Evolutionary conservation across 2,888 invertebrate genomes (phyloP).

Genomic region (Andrena flavipes): DNA sequence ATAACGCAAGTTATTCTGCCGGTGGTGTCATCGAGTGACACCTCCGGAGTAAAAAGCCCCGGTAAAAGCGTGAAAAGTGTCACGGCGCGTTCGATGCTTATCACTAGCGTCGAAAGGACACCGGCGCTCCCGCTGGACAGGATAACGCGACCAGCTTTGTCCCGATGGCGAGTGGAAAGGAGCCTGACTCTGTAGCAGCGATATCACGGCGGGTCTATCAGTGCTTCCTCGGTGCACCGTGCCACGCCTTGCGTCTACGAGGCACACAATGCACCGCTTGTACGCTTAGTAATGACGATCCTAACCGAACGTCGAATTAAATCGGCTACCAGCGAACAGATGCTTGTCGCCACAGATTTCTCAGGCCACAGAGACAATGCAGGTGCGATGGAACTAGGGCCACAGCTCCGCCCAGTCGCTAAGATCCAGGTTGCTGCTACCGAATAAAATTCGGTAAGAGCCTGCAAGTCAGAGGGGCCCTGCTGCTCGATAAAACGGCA

Average conservation of each 20-base stretch:
- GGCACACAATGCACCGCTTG: slow-evolving; percentile 46
- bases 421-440: too few species aligned
- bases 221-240: slow-evolving; percentile 70
- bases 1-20: not conserved
- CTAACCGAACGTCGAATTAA: slow-evolving; percentile 29
- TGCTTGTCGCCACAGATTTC: not conserved
- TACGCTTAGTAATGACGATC: slow-evolving; percentile 27
- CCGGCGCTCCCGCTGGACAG: slow-evolving; percentile 40
- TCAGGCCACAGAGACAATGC: not conserved
- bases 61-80: slow-evolving; percentile 4
- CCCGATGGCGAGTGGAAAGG: slow-evolving; percentile 59
- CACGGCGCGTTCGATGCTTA: slow-evolving; percentile 6
- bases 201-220: slow-evolving; percentile 74
- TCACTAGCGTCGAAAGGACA: slow-evolving; percentile 28
- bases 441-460: too few species aligned
- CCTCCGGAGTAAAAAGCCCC: not conserved
- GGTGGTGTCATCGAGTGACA: not conserved
- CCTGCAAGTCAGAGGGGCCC: too few species aligned
- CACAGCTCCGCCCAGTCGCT: not conserved
- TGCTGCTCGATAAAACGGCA: too few species aligned
- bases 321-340: slow-evolving; percentile 4
- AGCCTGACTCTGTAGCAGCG: slow-evolving; percentile 41
- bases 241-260: slow-evolving; percentile 74
- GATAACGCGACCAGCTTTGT: slow-evolving; percentile 36
- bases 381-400: not conserved